Conservation (phyloP, 2,888 invertebrate genomes). For the Congeria kusceri region DNA sequence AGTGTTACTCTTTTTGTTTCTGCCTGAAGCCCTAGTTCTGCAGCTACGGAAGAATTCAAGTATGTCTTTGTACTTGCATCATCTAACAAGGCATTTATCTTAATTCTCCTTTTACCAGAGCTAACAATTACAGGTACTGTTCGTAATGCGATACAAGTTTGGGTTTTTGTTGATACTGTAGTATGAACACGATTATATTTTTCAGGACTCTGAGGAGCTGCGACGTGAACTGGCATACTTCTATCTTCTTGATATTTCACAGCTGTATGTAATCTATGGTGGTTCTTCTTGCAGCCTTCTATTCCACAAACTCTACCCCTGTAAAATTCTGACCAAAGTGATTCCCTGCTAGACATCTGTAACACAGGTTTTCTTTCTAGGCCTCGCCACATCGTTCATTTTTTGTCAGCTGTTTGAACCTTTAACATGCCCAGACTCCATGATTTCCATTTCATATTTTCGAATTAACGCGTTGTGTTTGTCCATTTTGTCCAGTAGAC, state of each 20-base stretch:
- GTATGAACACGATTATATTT: no score
- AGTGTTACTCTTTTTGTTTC: not conserved
- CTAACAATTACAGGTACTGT: no score
- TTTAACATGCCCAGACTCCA: constrained; percentile 19
- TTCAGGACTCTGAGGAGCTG: no score
- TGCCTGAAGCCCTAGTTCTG: not conserved
- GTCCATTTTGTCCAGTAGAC: no score
- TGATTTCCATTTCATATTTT: no score
- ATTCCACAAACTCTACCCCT: constrained; percentile 13
- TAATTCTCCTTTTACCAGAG: no score
- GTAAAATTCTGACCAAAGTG: constrained; percentile 22
- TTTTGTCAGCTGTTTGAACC: constrained; percentile 16
- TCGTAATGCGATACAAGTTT: no score
- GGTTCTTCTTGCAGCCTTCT: constrained; percentile 10
- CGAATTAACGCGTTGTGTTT: no score
- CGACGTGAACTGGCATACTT: no score
- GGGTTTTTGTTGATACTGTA: no score
- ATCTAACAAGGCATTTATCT: not conserved
- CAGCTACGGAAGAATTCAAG: not conserved
- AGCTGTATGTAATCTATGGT: constrained; percentile 5
- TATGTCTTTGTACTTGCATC: not conserved
- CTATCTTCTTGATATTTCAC: no score
- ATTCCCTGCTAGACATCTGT: constrained; percentile 27
- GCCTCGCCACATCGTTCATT: constrained; percentile 14
- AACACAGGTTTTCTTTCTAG: constrained; percentile 25